A percentile compares a stretch with the other conserved stretches of the same genome.
Conservation (phyloP, 2,888 invertebrate species). For the Caradrina clavipalpis region DNA sequence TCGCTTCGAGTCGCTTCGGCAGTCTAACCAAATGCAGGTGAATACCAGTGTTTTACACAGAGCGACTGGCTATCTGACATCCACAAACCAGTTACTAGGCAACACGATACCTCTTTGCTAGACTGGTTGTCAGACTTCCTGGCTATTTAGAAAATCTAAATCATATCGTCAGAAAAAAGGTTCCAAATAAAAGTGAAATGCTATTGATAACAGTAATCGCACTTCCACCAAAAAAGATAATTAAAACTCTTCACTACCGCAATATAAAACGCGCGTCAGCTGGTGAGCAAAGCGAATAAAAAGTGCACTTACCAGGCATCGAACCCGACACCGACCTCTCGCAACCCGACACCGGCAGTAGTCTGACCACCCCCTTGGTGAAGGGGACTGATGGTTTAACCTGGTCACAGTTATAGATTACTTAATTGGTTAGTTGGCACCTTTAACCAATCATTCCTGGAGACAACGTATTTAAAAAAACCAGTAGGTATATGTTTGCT, state of each 20-base stretch:
- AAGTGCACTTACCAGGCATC: constrained; percentile 74
- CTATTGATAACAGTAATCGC: constrained; percentile 9
- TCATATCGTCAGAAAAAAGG: neutral
- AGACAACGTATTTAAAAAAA: too few species aligned
- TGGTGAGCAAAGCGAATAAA: constrained; percentile 70
- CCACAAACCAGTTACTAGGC: too few species aligned
- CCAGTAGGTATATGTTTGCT: too few species aligned
- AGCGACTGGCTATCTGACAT: too few species aligned
- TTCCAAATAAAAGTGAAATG: neutral
- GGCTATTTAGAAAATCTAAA: neutral
- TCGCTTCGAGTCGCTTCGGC: too few species aligned
- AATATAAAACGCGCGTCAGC: constrained; percentile 72
- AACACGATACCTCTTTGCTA: too few species aligned
- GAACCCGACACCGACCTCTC: constrained; percentile 77
- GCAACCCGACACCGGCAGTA: constrained; percentile 74
- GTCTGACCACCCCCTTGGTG: constrained; percentile 48
- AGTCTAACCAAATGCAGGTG: too few species aligned
- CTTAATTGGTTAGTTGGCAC: neutral
- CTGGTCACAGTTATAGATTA: constrained; percentile 7
- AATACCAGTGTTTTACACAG: too few species aligned
- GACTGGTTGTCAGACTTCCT: too few species aligned
- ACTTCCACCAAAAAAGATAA: constrained; percentile 38
- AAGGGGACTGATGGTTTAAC: constrained; percentile 40
- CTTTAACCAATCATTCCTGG: too few species aligned
- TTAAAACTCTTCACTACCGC: constrained; percentile 45